Percentiles rank a stretch among this genome's conserved stretches.
These are phyloP conservation scores for Platysteira castanea DNA, from an alignment of 2,113 vertebrate species.

Conservation along the genomic window DNA sequence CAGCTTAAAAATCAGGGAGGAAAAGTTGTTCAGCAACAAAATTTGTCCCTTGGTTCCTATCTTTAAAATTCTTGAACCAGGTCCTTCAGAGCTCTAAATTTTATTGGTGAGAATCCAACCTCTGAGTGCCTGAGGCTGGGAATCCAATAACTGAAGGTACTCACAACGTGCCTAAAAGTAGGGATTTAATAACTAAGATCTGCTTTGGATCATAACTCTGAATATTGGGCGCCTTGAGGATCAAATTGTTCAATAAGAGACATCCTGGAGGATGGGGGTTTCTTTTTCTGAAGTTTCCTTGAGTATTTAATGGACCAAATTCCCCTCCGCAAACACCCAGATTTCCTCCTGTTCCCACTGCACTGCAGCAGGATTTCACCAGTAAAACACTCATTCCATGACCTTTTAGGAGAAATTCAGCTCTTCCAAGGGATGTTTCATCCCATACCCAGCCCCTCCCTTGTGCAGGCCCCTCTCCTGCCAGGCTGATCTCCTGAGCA, in stretches of 20 bases:
- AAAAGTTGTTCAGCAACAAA: background rate
- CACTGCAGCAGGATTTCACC: background rate
- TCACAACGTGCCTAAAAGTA: background rate
- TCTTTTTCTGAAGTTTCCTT: background rate
- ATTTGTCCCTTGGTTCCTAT: background rate
- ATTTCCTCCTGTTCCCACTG: background rate
- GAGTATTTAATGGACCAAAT: background rate
- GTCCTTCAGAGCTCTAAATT: background rate
- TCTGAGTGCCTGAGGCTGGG: background rate
- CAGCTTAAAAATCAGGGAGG: background rate
- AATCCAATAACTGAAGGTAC: background rate
- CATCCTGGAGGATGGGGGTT: background rate
- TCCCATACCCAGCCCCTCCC: background rate
- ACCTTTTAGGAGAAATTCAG: background rate
- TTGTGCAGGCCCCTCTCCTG: background rate
- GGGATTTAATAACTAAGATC: background rate
- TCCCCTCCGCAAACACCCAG: background rate
- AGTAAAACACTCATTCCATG: background rate
- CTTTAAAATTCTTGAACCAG: background rate
- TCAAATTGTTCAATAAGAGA: background rate
- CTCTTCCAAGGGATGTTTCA: background rate
- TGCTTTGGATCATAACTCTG: background rate
- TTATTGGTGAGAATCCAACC: background rate
- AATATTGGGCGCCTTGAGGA: background rate
- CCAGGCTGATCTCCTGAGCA: background rate